Evolutionary conservation across 2,113 vertebrate genomes (phyloP).

Genomic region (Hypomesus transpacificus): DNA sequence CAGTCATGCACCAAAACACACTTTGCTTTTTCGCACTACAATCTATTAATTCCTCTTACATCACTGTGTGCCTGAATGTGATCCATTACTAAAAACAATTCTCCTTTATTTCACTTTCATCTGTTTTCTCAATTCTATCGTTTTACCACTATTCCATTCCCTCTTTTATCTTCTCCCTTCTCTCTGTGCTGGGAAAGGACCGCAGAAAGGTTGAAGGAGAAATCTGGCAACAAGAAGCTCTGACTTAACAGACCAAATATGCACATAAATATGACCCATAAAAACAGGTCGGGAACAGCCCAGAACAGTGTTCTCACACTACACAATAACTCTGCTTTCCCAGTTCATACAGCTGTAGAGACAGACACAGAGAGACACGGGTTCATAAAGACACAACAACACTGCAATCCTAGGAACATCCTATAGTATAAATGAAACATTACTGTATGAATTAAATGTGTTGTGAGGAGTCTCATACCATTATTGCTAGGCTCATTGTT

Average conservation of each 20-base stretch:
- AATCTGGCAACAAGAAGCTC: constrained; percentile 45
- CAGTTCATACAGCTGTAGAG: no score
- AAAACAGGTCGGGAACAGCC: constrained; percentile 11
- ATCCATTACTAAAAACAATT: background rate
- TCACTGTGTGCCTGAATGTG: background rate
- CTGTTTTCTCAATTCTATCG: constrained; percentile 6
- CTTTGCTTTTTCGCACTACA: background rate
- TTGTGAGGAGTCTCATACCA: constrained; percentile 39
- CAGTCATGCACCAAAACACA: constrained; percentile 14
- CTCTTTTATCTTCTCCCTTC: constrained; percentile 15
- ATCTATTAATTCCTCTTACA: background rate
- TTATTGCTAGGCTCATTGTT: constrained; percentile 37
- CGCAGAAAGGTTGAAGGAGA: constrained; percentile 43
- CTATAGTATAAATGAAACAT: no score
- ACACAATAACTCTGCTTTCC: background rate
- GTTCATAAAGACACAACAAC: no score
- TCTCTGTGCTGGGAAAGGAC: constrained; percentile 41
- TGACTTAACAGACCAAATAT: constrained; percentile 64
- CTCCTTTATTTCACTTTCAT: constrained; percentile 6
- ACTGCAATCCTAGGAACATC: no score
- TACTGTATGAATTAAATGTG: no score
- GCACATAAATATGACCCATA: constrained; percentile 47
- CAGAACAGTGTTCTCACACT: constrained; percentile 18
- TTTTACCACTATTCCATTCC: constrained; percentile 33
- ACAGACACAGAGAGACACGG: no score